A percentile compares a stretch with the other conserved stretches of the same genome.
Conservation (phyloP, 2,113 vertebrate genomes). For the Stomatorhinus ivindoensis region DNA sequence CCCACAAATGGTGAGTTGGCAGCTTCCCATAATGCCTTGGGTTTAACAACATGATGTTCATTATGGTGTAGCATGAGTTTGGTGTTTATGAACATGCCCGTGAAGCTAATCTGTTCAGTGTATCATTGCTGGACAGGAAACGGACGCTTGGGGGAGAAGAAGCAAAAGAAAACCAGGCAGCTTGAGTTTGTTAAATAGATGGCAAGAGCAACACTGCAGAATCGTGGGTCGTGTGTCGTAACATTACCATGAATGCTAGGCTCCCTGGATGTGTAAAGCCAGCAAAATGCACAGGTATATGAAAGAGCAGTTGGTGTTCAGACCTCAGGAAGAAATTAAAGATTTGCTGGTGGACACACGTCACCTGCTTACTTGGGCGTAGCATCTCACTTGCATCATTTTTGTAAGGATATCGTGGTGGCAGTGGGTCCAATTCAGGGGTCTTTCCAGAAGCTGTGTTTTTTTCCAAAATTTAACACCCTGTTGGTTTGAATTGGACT, state of each 20-base stretch:
- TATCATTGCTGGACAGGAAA: constrained; percentile 30
- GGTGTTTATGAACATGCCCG: constrained; percentile 42
- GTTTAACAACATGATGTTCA: constrained; percentile 43
- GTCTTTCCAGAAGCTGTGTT: background rate
- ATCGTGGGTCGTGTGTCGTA: constrained; percentile 11
- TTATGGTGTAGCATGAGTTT: constrained; percentile 47
- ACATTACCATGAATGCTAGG: background rate
- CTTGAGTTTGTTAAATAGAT: constrained; percentile 49
- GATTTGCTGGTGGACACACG: background rate
- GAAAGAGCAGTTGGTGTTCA: background rate
- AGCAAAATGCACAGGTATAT: background rate
- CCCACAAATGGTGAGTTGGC: constrained; percentile 63
- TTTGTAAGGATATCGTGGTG: background rate
- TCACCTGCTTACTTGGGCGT: background rate
- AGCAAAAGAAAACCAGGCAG: constrained; percentile 27
- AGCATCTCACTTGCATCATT: background rate
- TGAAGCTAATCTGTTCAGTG: constrained; percentile 44
- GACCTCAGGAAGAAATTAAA: background rate
- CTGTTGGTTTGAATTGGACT: constrained; percentile 16
- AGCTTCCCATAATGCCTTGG: constrained; percentile 35
- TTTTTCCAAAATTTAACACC: constrained; percentile 32
- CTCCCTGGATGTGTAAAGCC: background rate
- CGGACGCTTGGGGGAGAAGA: constrained; percentile 28
- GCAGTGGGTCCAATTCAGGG: background rate
- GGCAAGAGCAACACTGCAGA: constrained; percentile 26